Base-by-base conservation (phyloP, 2,797 vertebrate species). In the Xerus rutilus region DNA sequence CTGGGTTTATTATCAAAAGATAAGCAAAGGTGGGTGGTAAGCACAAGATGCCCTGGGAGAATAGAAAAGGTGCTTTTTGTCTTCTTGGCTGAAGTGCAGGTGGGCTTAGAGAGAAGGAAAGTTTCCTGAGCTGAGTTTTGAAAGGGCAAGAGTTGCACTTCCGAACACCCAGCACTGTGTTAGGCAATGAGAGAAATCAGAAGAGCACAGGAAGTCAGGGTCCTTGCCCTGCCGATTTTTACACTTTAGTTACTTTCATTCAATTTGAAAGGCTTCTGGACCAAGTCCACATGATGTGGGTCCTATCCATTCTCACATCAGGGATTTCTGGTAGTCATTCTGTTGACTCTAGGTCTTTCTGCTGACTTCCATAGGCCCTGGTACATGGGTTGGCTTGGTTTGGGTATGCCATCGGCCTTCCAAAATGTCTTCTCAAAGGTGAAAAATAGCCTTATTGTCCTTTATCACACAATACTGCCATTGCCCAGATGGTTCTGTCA, bases 381-480 rank as follows among this genome's bases (percentile, higher is more conserved):
- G 0, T 0, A 20, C 5, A 12, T 12, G 14, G 2, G 47, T 43
- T 15, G 64, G 30, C 23, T 76, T 69, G 18, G 7, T 49, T 72
- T 14, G 23, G 2, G 25, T 21, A 15, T 84, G 18, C 47, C n/a
- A 18, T n/a, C 30, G 25, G 18, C 81, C 30, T 15, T 9, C 67
- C 15, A 28, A 67, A 45, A 32, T 5, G 2, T 28, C 43, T 28
- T 74, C 21, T 54, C 67, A 25, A 54, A 54, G 59, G 15, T 28
- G n/a, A 32, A 39, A 4, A 25, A 8, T 43, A 54, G 3, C 17
- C 8, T 3, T 15, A 23, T 3, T 11, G 4, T 18, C 25, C 54
- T 25, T 17, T 18, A 23, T 12, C 25, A 4, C 28, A 30, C 5
- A 20, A 7, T 7, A 67, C 39, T 0, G 0, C 30, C 39, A 30